Evolutionary conservation across 2,113 vertebrate species (phyloP).

Genomic region (Dryoscopus gambensis): DNA sequence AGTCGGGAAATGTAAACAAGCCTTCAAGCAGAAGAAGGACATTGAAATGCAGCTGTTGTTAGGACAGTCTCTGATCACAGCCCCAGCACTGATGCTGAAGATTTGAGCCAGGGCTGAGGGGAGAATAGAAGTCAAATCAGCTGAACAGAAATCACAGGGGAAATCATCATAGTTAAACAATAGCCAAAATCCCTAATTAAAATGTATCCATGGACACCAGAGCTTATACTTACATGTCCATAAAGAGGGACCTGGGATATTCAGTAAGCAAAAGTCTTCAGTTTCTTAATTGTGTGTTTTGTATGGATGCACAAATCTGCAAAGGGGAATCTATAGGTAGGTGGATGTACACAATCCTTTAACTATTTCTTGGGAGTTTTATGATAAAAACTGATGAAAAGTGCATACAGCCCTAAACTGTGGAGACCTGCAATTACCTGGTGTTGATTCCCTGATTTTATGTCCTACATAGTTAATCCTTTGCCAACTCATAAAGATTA

Average conservation of each 20-base stretch:
- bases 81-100: neutral
- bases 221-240: neutral
- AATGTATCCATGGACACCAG: neutral
- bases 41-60: neutral
- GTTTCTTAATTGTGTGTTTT: neutral
- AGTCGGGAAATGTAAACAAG: neutral
- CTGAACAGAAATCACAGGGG: neutral
- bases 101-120: rapidly evolving
- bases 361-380: neutral
- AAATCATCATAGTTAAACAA: neutral
- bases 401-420: neutral
- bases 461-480: neutral
- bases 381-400: neutral
- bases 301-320: neutral
- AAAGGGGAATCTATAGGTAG: neutral
- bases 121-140: neutral
- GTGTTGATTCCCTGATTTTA: neutral
- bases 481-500: neutral
- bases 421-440: neutral
- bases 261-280: neutral
- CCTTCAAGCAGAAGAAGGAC: neutral
- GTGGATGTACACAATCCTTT: neutral
- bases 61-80: neutral
- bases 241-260: neutral
- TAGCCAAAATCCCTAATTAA: neutral